A percentile compares a stretch with the other conserved stretches of the same genome.
Evolutionary conservation across 2,888 invertebrate genomes (phyloP).

Genomic region (Julus scandinavius): DNA sequence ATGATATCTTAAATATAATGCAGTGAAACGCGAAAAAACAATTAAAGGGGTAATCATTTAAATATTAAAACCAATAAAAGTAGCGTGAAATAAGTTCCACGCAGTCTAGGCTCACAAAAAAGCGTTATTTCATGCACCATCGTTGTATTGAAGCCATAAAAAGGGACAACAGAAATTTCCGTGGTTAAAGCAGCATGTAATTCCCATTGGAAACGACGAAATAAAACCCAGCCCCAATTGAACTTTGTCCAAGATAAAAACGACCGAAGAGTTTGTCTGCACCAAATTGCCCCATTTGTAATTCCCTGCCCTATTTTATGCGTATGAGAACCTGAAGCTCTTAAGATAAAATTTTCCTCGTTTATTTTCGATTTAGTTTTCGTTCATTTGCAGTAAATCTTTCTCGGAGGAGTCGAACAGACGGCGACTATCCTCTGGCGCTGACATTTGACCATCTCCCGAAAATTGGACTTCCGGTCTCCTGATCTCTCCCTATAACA

Average conservation of each 20-base stretch:
- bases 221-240: constrained; percentile 44
- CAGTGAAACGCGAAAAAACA: neutral
- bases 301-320: constrained; percentile 46
- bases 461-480: constrained; percentile 34
- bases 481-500: constrained; percentile 32
- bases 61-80: neutral
- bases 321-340: constrained; percentile 43
- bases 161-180: constrained; percentile 43
- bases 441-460: constrained; percentile 33
- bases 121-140: constrained; percentile 15
- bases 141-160: constrained; percentile 24
- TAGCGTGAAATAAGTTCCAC: neutral
- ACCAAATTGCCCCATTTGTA: constrained; percentile 41
- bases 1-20: neutral
- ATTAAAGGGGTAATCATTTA: neutral
- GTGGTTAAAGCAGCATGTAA: constrained; percentile 23
- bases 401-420: constrained; percentile 9
- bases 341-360: constrained; percentile 46
- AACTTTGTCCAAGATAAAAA: constrained; percentile 45
- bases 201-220: constrained; percentile 38
- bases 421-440: constrained; percentile 1
- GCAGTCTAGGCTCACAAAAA: neutral
- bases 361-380: constrained; percentile 44
- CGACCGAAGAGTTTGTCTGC: constrained; percentile 45
- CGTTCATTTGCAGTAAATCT: constrained; percentile 46